phyloP scores from a whole-genome alignment of 2,113 vertebrate genomes.

The Halichoeres trimaculatus region DNA sequence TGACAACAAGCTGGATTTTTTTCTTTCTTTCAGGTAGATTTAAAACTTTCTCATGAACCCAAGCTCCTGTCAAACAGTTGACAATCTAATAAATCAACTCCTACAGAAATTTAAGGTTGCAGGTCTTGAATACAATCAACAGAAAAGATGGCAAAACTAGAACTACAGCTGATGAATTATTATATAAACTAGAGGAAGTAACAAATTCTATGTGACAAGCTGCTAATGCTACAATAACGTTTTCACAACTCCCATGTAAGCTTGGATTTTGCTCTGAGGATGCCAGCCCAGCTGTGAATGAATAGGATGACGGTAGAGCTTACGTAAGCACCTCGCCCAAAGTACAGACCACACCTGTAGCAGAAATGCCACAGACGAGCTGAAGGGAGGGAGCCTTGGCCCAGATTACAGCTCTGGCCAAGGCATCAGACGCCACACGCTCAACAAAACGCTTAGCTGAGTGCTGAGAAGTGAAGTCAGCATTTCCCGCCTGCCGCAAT shows the following conservation, averaged over 20 bases:
- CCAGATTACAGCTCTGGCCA: slow-evolving; percentile 1
- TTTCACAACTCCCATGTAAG: not conserved
- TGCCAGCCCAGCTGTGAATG: slow-evolving; percentile 18
- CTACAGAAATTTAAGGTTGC: no score
- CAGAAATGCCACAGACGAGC: slow-evolving; percentile 4
- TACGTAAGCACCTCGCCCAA: slow-evolving; percentile 16
- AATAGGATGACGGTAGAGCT: slow-evolving; percentile 22
- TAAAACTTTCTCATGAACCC: no score
- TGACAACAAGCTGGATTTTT: no score
- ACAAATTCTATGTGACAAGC: not conserved
- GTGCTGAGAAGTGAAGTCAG: slow-evolving; percentile 42
- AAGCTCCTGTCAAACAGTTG: not conserved
- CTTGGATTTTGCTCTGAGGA: not conserved
- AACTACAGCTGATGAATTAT: no score
- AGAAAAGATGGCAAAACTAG: no score
- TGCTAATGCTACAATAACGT: not conserved
- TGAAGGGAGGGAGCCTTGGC: not conserved
- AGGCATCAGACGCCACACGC: slow-evolving; percentile 3
- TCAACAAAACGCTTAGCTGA: slow-evolving; percentile 26
- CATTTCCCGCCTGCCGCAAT: slow-evolving; percentile 12
- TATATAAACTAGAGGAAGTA: no score
- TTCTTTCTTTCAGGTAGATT: no score
- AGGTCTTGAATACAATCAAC: no score
- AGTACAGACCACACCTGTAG: slow-evolving; percentile 29
- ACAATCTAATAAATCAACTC: no score